A percentile compares a stretch with the other conserved stretches of the same genome.
These are phyloP conservation scores for Caenorhabditis auriculariae DNA, from an alignment of 2,888 invertebrate genomes.

Conservation along the genomic window DNA sequence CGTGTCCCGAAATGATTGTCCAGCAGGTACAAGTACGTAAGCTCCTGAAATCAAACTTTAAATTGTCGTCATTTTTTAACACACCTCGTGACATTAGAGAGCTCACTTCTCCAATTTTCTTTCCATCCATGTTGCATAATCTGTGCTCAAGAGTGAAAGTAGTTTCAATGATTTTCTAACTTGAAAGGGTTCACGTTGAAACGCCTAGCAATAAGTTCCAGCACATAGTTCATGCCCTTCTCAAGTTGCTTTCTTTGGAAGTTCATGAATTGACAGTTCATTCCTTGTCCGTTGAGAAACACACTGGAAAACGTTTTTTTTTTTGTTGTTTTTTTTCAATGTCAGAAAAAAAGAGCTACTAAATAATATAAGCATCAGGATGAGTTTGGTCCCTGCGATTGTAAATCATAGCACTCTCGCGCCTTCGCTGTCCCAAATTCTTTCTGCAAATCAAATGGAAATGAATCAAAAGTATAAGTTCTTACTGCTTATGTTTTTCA, in stretches of 20 bases:
- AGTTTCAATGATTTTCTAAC: slow-evolving; percentile 5
- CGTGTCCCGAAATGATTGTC: slow-evolving; percentile 54
- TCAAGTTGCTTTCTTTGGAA: slow-evolving; percentile 53
- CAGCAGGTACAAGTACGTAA: slow-evolving; percentile 53
- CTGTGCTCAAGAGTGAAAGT: slow-evolving; percentile 12
- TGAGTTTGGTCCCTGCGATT: slow-evolving; percentile 53
- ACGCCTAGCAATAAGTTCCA: slow-evolving; percentile 49
- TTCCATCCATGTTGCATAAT: slow-evolving; percentile 53
- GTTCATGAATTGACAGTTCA: slow-evolving; percentile 51
- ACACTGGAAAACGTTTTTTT: slow-evolving; percentile 31
- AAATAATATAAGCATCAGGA: slow-evolving; percentile 55
- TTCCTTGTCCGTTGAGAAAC: slow-evolving; percentile 56
- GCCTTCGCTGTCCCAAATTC: slow-evolving; percentile 21
- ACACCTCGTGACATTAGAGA: slow-evolving; percentile 52
- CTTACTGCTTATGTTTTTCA: slow-evolving; percentile 45
- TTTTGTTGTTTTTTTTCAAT: slow-evolving; percentile 7
- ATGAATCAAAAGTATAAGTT: not conserved
- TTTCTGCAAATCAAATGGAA: slow-evolving; percentile 17
- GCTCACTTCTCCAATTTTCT: slow-evolving; percentile 39
- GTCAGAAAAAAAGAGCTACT: slow-evolving; percentile 28
- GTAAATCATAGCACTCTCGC: slow-evolving; percentile 46
- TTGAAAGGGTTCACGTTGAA: slow-evolving; percentile 50
- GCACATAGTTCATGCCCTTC: slow-evolving; percentile 51
- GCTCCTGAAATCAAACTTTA: slow-evolving; percentile 19
- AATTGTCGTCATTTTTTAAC: not conserved